phyloP scores from a whole-genome alignment of 2,888 invertebrate species.

The Cryptosula pallasiana region DNA sequence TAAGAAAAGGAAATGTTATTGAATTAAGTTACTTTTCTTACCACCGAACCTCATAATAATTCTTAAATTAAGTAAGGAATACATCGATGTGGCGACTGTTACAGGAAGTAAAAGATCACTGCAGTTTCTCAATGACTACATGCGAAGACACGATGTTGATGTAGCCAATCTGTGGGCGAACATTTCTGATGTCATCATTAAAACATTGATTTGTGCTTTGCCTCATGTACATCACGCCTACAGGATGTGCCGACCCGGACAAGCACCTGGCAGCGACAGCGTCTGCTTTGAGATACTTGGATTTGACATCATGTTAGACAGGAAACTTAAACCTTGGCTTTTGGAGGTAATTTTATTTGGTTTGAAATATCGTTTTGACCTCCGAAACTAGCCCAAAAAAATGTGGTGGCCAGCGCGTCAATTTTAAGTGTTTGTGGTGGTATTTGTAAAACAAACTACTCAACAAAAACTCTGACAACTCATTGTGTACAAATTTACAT shows the following conservation, averaged over 20 bases:
- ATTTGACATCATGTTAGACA: slow-evolving; percentile 52
- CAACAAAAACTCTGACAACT: too few species aligned
- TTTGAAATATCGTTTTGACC: too few species aligned
- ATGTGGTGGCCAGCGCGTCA: too few species aligned
- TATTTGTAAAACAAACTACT: too few species aligned
- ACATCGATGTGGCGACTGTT: too few species aligned
- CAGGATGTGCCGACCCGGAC: slow-evolving; percentile 53
- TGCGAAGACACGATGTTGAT: slow-evolving; percentile 46
- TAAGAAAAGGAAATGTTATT: background rate
- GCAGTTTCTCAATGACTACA: slow-evolving; percentile 48
- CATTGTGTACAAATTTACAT: too few species aligned
- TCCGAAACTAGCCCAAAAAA: too few species aligned
- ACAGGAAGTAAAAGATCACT: slow-evolving; percentile 51
- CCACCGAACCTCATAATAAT: too few species aligned
- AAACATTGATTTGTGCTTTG: slow-evolving; percentile 47
- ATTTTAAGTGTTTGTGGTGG: too few species aligned
- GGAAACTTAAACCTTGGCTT: slow-evolving; percentile 52
- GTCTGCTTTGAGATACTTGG: slow-evolving; percentile 54
- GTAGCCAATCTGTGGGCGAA: slow-evolving; percentile 46
- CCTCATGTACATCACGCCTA: slow-evolving; percentile 52
- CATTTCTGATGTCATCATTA: slow-evolving; percentile 51
- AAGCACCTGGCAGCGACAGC: slow-evolving; percentile 43
- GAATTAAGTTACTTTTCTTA: background rate
- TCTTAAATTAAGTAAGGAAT: too few species aligned
- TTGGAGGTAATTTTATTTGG: slow-evolving; percentile 50